Conservation (phyloP, 2,888 invertebrate species). For the Eupithecia tripunctaria region DNA sequence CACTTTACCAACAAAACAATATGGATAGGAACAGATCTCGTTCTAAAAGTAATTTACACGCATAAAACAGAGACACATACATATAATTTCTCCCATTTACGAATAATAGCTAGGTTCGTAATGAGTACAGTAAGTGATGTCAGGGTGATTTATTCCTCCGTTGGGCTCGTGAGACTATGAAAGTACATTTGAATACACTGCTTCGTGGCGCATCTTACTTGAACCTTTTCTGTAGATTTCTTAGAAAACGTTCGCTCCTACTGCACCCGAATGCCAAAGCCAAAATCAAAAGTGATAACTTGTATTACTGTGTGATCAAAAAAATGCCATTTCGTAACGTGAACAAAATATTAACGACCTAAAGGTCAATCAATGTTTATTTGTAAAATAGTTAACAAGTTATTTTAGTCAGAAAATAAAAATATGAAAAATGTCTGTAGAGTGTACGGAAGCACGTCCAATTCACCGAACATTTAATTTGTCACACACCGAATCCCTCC, state of each 20-base stretch:
- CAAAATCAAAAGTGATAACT: too few species aligned
- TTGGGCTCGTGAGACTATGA: too few species aligned
- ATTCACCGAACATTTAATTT: slow-evolving; percentile 19
- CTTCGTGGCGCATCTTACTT: neutral
- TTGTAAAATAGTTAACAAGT: too few species aligned
- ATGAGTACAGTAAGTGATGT: slow-evolving; percentile 27
- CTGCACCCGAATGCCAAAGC: neutral
- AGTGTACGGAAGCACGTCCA: slow-evolving; percentile 1
- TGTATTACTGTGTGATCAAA: too few species aligned
- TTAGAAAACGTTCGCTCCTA: neutral
- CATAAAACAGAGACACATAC: neutral
- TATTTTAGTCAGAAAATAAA: neutral
- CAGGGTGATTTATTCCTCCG: neutral
- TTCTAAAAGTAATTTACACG: neutral
- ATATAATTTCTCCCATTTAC: neutral
- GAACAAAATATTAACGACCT: too few species aligned
- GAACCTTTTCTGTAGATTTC: too few species aligned
- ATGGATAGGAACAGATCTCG: neutral
- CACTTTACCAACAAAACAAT: neutral
- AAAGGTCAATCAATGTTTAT: too few species aligned
- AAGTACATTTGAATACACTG: slow-evolving; percentile 9
- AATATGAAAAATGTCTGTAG: neutral
- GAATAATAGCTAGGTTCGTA: slow-evolving; percentile 14
- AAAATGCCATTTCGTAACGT: too few species aligned
- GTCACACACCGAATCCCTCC: slow-evolving; percentile 15